Base-by-base conservation (phyloP, 2,888 invertebrate species). In the Bursaphelenchus okinawaensis region DNA sequence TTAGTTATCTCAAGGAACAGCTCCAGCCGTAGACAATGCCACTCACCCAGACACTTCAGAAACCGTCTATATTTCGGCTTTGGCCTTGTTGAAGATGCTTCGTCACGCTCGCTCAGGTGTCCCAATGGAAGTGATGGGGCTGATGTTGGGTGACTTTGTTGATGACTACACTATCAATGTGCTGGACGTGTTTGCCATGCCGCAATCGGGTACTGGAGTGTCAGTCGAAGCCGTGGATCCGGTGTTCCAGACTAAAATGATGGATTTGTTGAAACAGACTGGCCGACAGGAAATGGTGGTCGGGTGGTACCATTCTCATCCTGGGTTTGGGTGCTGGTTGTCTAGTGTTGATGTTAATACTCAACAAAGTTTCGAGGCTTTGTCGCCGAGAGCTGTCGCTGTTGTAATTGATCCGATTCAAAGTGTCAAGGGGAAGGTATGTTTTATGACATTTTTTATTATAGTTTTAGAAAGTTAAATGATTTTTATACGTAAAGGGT, bases 221-320 rank as follows among this genome's bases (percentile, higher is more conserved):
- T 95, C 94, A 79, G 96, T 96, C 22, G 96, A 96, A 85, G 96
- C 96, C 19, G 95, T 96, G 8, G 96, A 96, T 86, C 96, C 96
- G 40, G 96, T 96, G 27, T 96, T 96, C 83, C 96, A 96, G 86
- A 93, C 93, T 8, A 95, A 94, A 86, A 96, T 96, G 95, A 90
- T 96, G 79, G 88, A 88, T 78, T 94, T 93, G 93, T 85, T 94
- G 62, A 90, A 92, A 83, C 94, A 95, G 85, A 96, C 95, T 60
- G 96, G 96, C 4, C 84, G 96, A 63, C 94, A 94, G 0, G 96
- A 98, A 86, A 96, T 95, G 95, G 96, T 96, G n/a, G 96, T 96
- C 28, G 70, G 69, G 19, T 68, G 68, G 68, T 68, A 68, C 40
- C 68, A 68, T 56, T 59, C 59, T 4, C 68, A 68, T 61, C 68